Evolutionary conservation across 2,113 vertebrate genomes (phyloP).

Genomic region (Xenopus laevis): DNA sequence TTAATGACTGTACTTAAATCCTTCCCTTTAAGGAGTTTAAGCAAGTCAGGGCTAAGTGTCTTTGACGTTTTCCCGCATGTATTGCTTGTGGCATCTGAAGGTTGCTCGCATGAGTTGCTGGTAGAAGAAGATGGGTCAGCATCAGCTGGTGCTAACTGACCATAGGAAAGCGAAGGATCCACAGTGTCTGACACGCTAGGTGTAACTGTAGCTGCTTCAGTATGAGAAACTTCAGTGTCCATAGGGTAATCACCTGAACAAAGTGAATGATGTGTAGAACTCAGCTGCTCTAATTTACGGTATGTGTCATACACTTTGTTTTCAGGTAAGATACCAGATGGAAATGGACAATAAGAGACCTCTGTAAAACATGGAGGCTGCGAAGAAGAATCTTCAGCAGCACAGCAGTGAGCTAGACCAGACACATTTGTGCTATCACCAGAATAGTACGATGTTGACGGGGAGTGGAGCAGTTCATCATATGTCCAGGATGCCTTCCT

Average conservation of each 20-base stretch:
- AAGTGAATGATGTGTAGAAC: not conserved
- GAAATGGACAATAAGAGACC: not conserved
- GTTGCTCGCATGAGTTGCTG: not conserved
- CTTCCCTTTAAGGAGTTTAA: not conserved
- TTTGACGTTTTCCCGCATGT: not conserved
- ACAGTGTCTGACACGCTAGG: not conserved
- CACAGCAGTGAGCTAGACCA: not conserved
- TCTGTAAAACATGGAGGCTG: not conserved
- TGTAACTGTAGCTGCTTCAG: not conserved
- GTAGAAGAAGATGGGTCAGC: not conserved
- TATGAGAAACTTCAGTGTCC: not conserved
- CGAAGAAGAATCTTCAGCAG: not conserved
- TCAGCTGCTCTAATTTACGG: not conserved
- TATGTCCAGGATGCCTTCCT: not conserved
- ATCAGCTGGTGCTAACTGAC: too few species aligned
- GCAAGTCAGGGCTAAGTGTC: not conserved
- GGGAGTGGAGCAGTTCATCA: not conserved
- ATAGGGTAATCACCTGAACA: not conserved
- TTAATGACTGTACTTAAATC: not conserved
- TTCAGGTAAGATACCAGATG: not conserved
- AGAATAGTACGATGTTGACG: not conserved
- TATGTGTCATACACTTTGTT: not conserved
- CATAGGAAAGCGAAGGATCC: not conserved
- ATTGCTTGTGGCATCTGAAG: not conserved
- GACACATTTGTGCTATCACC: not conserved